phyloP scores from a whole-genome alignment of 2,113 vertebrate species.

The Andinoacara biseriatus region DNA sequence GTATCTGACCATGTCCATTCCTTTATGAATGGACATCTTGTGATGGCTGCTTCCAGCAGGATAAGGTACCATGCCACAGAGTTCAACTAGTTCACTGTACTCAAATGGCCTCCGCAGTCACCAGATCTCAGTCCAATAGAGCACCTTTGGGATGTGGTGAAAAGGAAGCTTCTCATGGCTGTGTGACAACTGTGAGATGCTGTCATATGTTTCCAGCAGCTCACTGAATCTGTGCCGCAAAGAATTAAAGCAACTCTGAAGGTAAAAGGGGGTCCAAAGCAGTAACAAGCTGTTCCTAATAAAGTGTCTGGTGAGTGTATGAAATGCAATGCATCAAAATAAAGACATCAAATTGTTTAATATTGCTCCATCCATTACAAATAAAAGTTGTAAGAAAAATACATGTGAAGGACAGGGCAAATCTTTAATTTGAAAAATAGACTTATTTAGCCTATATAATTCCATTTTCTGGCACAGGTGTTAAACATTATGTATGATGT shows the following conservation, averaged over 20 bases:
- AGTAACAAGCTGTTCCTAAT: background rate
- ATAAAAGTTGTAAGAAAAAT: rapidly evolving
- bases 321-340: background rate
- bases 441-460: background rate
- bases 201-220: no score
- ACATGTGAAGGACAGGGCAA: background rate
- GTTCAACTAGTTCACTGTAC: background rate
- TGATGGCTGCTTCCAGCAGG: background rate
- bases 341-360: background rate
- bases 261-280: background rate
- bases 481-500: no score
- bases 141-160: no score
- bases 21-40: background rate
- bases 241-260: background rate
- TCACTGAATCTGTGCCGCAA: no score
- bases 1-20: background rate
- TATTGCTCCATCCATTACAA: background rate
- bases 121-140: background rate
- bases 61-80: background rate
- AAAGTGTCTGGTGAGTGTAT: background rate
- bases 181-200: no score
- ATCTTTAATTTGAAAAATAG: background rate
- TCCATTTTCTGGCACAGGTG: no score
- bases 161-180: no score
- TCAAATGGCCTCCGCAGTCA: background rate